Percentiles rank a stretch among this genome's conserved stretches.
Evolutionary conservation across 2,113 vertebrate species (phyloP).

Genomic region (Xiphias gladius): DNA sequence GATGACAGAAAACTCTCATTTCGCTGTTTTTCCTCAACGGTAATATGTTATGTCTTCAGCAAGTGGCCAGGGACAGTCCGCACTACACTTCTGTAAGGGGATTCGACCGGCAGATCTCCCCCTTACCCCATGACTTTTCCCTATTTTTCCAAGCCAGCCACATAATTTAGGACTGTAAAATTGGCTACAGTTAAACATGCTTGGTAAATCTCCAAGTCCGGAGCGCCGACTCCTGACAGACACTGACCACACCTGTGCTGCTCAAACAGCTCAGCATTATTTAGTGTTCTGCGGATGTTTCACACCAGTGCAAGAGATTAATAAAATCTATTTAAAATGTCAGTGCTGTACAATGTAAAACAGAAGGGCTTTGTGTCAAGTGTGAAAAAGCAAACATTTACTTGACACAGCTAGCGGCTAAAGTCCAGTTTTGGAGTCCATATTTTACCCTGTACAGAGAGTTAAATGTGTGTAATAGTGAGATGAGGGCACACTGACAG

Average conservation of each 20-base stretch:
- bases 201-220: conserved; percentile 74
- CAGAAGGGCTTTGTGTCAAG: conserved; percentile 66
- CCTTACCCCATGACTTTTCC: conserved; percentile 41
- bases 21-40: conserved; percentile 61
- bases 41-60: conserved; percentile 71
- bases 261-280: conserved; percentile 56
- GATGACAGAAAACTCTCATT: conserved; percentile 33
- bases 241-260: conserved; percentile 76
- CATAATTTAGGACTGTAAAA: conserved; percentile 76
- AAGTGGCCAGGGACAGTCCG: conserved; percentile 61
- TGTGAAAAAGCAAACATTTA: conserved; percentile 63
- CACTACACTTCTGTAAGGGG: conserved; percentile 31
- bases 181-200: conserved; percentile 70
- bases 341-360: conserved; percentile 38
- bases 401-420: conserved; percentile 41
- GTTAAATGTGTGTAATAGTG: conserved; percentile 57
- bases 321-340: conserved; percentile 56
- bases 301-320: conserved; percentile 49
- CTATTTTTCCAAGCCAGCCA: conserved; percentile 65
- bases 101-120: conserved; percentile 60
- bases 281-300: conserved; percentile 68
- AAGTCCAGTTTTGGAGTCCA: conserved; percentile 37
- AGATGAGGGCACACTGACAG: conserved; percentile 69
- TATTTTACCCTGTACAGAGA: conserved; percentile 52
- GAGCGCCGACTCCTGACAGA: conserved; percentile 58